Conservation (phyloP, 2,113 vertebrate species). For the Stigmatopora nigra region DNA sequence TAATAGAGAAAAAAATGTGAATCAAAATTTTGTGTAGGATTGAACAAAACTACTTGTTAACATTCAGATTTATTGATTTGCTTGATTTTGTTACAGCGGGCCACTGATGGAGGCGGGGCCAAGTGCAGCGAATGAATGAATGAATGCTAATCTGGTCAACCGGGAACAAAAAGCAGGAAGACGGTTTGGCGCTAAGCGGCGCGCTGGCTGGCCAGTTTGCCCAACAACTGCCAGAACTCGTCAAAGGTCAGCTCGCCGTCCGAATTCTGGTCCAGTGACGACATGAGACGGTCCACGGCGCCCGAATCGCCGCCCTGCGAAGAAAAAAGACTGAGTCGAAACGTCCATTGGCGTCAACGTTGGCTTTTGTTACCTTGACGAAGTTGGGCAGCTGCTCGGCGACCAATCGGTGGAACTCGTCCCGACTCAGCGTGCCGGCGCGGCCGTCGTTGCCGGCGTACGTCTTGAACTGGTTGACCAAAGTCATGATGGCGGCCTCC, state of each 20-base stretch:
- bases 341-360: too few relatives aligned
- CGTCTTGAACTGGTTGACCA: constrained; percentile 65
- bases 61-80: too few relatives aligned
- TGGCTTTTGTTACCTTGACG: constrained; percentile 51
- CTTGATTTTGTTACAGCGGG: constrained; percentile 31
- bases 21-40: too few relatives aligned
- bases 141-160: constrained; percentile 59
- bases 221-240: constrained; percentile 75
- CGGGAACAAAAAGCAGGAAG: constrained; percentile 10
- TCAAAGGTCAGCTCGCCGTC: constrained; percentile 72
- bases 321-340: not conserved
- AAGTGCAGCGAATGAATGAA: constrained; percentile 48
- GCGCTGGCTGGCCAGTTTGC: constrained; percentile 62
- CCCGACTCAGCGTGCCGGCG: constrained; percentile 65
- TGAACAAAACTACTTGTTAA: too few relatives aligned
- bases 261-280: constrained; percentile 65
- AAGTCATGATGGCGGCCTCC: constrained; percentile 65
- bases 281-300: constrained; percentile 64
- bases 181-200: constrained; percentile 19
- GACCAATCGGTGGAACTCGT: constrained; percentile 66
- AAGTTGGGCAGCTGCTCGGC: constrained; percentile 59
- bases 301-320: constrained; percentile 59
- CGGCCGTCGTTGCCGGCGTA: constrained; percentile 63
- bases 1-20: too few relatives aligned
- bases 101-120: constrained; percentile 44